Conservation (phyloP, 2,888 invertebrate genomes). For the Chouioia cunea region DNA sequence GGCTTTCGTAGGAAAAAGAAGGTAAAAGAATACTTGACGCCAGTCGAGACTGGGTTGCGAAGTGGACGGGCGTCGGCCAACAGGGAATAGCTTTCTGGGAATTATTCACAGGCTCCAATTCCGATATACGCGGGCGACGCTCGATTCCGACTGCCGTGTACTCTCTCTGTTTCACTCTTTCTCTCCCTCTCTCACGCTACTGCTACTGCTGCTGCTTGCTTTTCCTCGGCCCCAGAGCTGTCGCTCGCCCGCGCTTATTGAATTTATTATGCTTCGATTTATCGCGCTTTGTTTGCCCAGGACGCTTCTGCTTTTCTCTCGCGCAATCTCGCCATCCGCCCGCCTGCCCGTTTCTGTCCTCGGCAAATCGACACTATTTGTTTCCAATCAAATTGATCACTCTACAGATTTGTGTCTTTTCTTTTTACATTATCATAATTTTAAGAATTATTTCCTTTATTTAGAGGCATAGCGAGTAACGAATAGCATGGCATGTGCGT, state of each 20-base stretch:
- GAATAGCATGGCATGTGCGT: too few species aligned
- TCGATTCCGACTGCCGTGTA: constrained; percentile 17
- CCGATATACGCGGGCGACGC: constrained; percentile 28
- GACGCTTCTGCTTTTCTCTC: background rate
- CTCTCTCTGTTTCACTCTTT: background rate
- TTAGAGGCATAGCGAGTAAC: too few species aligned
- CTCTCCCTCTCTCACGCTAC: constrained; percentile 15
- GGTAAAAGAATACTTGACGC: constrained; percentile 22
- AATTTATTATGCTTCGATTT: constrained; percentile 44
- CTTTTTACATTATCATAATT: too few species aligned
- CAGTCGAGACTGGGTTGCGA: background rate
- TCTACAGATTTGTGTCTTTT: too few species aligned
- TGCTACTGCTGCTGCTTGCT: constrained; percentile 9
- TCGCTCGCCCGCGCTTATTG: constrained; percentile 29
- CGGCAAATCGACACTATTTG: too few species aligned
- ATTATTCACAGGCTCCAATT: constrained; percentile 45
- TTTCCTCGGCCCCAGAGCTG: too few species aligned
- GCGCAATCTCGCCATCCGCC: too few species aligned
- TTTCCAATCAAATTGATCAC: too few species aligned
- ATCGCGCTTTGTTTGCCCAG: constrained; percentile 19
- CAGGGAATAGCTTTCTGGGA: constrained; percentile 40
- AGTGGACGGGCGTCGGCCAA: constrained; percentile 23
- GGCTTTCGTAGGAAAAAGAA: background rate
- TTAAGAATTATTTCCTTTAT: too few species aligned
- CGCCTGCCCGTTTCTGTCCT: too few species aligned